Percentiles rank a stretch among this genome's conserved stretches.
Conservation (phyloP, 1,140 invertebrate species). For the Aphaenogaster ashmeadi region DNA sequence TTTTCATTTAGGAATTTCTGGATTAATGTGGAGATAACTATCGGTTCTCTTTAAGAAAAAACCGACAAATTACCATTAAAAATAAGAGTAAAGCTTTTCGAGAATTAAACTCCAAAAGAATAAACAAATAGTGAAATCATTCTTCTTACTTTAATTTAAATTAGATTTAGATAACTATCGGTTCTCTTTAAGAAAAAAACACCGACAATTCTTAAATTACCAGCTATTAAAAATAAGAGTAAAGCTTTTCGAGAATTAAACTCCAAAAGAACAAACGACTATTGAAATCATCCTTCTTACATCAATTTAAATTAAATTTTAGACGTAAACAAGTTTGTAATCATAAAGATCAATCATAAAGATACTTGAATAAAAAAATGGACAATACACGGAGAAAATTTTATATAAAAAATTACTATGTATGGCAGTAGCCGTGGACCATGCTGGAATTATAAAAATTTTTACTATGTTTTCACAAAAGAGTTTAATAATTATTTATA, state of each 20-base stretch:
- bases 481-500: no score
- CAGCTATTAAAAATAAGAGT: background rate
- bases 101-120: background rate
- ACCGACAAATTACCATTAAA: background rate
- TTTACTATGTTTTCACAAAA: no score
- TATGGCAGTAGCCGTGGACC: no score
- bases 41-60: background rate
- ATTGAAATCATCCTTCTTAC: background rate
- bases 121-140: background rate
- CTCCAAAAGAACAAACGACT: background rate
- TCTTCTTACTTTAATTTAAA: background rate
- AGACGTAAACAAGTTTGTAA: background rate
- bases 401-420: no score
- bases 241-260: background rate
- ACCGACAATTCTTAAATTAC: background rate
- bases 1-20: background rate
- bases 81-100: background rate
- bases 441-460: no score
- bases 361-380: background rate
- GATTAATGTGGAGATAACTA: background rate
- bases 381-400: background rate
- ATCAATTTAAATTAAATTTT: background rate
- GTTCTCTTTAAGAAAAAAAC: background rate
- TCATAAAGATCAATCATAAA: slow-evolving; percentile 1
- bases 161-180: background rate